Evolutionary conservation across 2,113 vertebrate genomes (phyloP), one percentile per base, ranked within the genome.

Genomic region (Pedionomus torquatus): DNA sequence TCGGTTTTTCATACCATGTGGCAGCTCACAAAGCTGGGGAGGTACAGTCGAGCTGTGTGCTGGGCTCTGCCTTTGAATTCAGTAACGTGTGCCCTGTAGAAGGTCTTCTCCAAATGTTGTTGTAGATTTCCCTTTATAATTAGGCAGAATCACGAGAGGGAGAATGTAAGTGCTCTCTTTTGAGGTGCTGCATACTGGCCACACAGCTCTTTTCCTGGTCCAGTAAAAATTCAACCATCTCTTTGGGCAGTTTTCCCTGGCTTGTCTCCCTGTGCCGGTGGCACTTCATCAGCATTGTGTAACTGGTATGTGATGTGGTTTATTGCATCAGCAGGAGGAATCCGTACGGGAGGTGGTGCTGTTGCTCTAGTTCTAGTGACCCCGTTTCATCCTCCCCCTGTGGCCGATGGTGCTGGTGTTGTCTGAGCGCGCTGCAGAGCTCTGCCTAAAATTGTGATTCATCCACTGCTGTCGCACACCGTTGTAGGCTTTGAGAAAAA

Each of bases 311-410:
- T 75, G 77, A 52, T 90, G 80, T 91, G 90, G 83, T 90, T 95
- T 87, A 25, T 95, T 94, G 86, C 83, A 68, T 84, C 94, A 94
- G 41, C 70, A 6, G 0, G 18, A 88, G 80, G 83, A 90, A 66
- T 78, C 76, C 31, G 76, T 78, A 77, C 95, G 0, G 91, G 94
- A 96, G 97, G 66, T 97, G 97, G 97, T 96, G 95, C 96, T 96
- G 58, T 97, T 97, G 95, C 91, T n/a, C 94, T 72, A 30, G 46
- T 68, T 89, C 58, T 71, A 48, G 69, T 76, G 89, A 87, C 48
- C 52, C 11, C 2, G 1, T 74, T 90, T 57, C n/a, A 41, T 13
- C 86, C 55, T 75, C 57, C 41, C 25, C 30, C 78, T 57, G 54
- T 71, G 51, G 39, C 66, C 1, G 5, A 28, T 55, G 84, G 51